These are phyloP conservation scores for Zaprionus camerounensis DNA, from an alignment of 1,140 invertebrate species.

Conservation along the genomic window DNA sequence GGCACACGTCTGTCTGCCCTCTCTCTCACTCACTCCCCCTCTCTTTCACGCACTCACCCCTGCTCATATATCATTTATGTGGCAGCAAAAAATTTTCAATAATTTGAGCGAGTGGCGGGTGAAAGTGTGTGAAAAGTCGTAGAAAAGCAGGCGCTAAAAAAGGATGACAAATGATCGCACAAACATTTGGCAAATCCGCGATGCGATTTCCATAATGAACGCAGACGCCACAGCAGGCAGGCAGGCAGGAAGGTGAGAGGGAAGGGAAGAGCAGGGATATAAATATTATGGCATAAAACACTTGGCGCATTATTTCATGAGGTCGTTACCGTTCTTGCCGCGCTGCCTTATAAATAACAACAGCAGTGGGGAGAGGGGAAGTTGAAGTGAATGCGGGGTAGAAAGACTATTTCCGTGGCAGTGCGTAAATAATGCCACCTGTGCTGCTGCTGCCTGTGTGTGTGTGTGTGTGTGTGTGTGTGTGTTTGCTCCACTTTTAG, in stretches of 20 bases:
- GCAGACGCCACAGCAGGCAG: constrained; percentile 33
- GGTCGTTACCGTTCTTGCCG: constrained; percentile 67
- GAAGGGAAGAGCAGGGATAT: constrained; percentile 38
- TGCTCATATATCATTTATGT: constrained; percentile 78
- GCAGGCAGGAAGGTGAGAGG: neutral
- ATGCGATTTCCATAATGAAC: constrained; percentile 79
- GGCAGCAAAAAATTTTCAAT: constrained; percentile 66
- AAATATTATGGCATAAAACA: constrained; percentile 83
- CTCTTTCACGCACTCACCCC: neutral
- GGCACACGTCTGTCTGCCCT: neutral
- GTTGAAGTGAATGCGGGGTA: neutral
- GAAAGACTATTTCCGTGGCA: neutral
- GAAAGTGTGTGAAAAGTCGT: constrained; percentile 16
- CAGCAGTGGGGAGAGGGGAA: constrained; percentile 2
- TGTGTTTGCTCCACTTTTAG: constrained; percentile 10
- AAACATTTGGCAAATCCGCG: constrained; percentile 79
- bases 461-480: no score
- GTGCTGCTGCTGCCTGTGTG: constrained; percentile 25
- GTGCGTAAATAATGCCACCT: constrained; percentile 60
- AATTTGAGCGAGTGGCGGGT: constrained; percentile 52
- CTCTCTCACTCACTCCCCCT: neutral
- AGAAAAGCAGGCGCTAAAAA: constrained; percentile 69
- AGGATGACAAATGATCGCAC: constrained; percentile 81
- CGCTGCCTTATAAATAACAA: constrained; percentile 67
- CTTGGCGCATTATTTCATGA: constrained; percentile 83